Base-by-base conservation (phyloP, 2,888 invertebrate species). In the Hirtodrosophila histrioides region DNA sequence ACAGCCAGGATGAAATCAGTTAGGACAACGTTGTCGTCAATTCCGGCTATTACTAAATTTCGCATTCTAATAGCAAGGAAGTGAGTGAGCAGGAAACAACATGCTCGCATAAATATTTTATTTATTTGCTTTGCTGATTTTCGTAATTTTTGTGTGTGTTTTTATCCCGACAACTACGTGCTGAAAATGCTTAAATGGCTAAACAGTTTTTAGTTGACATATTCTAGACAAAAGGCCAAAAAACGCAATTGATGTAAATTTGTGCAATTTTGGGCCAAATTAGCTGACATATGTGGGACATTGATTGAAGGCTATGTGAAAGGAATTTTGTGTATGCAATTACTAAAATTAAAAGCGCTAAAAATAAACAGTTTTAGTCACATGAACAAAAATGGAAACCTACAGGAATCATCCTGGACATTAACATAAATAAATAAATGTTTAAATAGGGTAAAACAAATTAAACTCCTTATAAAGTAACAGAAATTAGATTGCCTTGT, bases 41-140 rank as follows among this genome's bases (percentile, higher is more conserved):
- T 82, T 86, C 77, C 68, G 61, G 56, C 64, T 71, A 54, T 66
- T 46, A 44, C 58, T 70, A 40, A 49, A 85, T 61, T 62, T 68
- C 48, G 73, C 50, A 49, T 73, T 56, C 74, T 55, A 58, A 65
- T 48, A 51, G 46, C 62, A 46, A n/a, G 8, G 9, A 23, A 46
- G 11, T 35, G 12, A 9, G 36, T 10, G 39, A 11, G 43, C 36
- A 23, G 9, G 40, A 8, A 7, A 4, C 3, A 76, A 41, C 53
- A n/a, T 17, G 17, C 62, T 58, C 54, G 31, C 51, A 86, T 84
- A 88, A 70, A 88, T 88, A 88, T 86, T 84, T 86, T 70, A 84
- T 88, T 84, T 82, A 82, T 83, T 83, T 88, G 67, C 70, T 81
- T 78, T 84, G 61, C 82, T 86, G 82, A 83, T 83, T 83, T 86